Evolutionary conservation across 2,113 vertebrate species (phyloP).

Genomic region (Phylloscopus whistleri): DNA sequence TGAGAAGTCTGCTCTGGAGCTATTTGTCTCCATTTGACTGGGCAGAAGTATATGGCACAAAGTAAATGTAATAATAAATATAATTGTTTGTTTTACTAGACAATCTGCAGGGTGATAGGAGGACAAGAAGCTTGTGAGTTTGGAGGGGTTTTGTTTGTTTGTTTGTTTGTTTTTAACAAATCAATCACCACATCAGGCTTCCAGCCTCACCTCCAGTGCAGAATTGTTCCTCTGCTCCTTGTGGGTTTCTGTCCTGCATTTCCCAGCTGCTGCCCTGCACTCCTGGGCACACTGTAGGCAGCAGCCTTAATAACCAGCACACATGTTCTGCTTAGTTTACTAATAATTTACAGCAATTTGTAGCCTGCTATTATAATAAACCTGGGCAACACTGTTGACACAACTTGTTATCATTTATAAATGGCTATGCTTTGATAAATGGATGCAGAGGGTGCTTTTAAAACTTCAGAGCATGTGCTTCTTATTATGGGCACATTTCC

Average conservation of each 20-base stretch:
- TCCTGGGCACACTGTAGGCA: not conserved
- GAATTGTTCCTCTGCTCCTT: not conserved
- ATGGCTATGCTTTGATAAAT: conserved; percentile 13
- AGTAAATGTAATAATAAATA: not conserved
- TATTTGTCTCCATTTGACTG: not conserved
- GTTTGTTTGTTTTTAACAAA: not conserved
- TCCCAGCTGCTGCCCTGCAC: not conserved
- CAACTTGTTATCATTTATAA: conserved; percentile 34
- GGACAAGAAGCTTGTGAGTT: not conserved
- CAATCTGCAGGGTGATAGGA: not conserved
- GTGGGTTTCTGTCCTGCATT: not conserved
- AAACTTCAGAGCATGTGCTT: conserved; percentile 65
- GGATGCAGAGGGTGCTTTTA: not conserved
- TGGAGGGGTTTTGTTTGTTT: not conserved
- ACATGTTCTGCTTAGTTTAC: conserved; percentile 39
- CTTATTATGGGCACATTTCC: conserved; percentile 46
- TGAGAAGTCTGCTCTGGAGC: not conserved
- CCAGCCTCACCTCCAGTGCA: not conserved
- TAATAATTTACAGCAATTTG: conserved; percentile 65
- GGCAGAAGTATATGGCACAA: not conserved
- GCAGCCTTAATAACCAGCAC: not conserved
- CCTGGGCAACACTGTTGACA: conserved; percentile 45
- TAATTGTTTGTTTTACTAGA: not conserved
- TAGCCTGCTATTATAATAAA: conserved; percentile 50
- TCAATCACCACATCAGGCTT: not conserved